These are phyloP conservation scores for Cyclura pinguis DNA, from an alignment of 2,797 vertebrate species.

Conservation along the genomic window DNA sequence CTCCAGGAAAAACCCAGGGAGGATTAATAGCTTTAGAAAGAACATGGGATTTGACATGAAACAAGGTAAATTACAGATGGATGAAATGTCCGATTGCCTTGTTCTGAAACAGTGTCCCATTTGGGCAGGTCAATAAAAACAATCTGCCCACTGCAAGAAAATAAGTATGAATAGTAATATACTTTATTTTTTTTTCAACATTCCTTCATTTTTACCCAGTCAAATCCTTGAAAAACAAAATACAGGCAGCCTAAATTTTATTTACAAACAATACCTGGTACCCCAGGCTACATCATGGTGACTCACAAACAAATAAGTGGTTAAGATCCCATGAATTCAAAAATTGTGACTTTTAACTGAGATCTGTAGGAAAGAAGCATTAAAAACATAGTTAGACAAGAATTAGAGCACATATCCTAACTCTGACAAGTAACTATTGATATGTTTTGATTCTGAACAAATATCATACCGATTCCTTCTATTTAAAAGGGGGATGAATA, in stretches of 20 bases:
- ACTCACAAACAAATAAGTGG: slow-evolving; percentile 19
- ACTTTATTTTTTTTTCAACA: neutral
- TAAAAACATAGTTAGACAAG: neutral
- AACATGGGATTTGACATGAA: neutral
- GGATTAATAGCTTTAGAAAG: neutral
- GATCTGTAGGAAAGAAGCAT: neutral
- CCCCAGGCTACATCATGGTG: neutral
- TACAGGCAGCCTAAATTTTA: neutral
- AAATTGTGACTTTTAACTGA: neutral
- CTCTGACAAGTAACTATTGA: neutral
- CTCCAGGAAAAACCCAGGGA: neutral
- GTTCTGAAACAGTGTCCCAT: neutral
- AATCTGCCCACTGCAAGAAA: neutral
- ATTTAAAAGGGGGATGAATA: neutral
- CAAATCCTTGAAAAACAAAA: slow-evolving; percentile 34
- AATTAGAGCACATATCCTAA: neutral
- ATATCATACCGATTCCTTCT: neutral
- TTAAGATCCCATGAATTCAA: neutral
- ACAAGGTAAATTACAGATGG: neutral
- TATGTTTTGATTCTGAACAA: neutral
- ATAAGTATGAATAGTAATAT: neutral
- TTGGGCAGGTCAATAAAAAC: slow-evolving; percentile 7
- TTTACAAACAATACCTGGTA: slow-evolving; percentile 9
- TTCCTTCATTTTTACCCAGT: slow-evolving; percentile 9
- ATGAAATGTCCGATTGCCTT: neutral